Base-by-base conservation (phyloP, 2,888 invertebrate species). In the Noctua janthina region DNA sequence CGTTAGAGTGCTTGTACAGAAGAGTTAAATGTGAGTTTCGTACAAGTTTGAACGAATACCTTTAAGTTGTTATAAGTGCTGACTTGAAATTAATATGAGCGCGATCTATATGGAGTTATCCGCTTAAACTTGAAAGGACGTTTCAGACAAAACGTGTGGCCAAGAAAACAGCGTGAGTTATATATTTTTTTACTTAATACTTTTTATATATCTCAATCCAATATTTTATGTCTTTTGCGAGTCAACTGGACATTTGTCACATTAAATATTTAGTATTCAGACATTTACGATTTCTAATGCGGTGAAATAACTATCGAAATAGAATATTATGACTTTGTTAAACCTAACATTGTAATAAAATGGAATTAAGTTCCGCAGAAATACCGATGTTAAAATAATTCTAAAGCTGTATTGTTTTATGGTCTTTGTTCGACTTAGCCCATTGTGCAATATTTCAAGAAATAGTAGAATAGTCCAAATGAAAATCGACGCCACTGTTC, bases 271-370 rank as follows among this genome's bases (percentile, higher is more conserved):
- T 78, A 71, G n/a, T 64, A 46, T 67, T 35, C n/a, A 0, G 64
- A 81, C 67, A 49, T 87, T 86, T 75, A 86, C 56, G 68, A 87
- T 49, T 15, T 49, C 71, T 43, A 68, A 77, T 79, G 78, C 70
- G 54, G 39, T 3, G 56, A 70, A 77, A 84, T 78, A 78, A 66
- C 43, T 69, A 62, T 69, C 1, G 56, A 78, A 81, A 84, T 80
- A 76, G 56, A 59, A 69, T 39, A 59, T 79, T 77, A 84, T 49
- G 74, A 76, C 51, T 64, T 67, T 70, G 49, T 76, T n/a, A 43
- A 72, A 62, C 29, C 46, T 46, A n/a, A 85, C 74, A 71, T 56
- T 78, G 70, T 87, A 73, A 69, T 79, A 20, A 76, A 75, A 75
- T 43, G 67, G 17, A 17, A 73, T 79, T 74, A 77, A 79, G 23